These are phyloP conservation scores for Aethes cnicana DNA, from an alignment of 2,888 invertebrate genomes.

Conservation along the genomic window DNA sequence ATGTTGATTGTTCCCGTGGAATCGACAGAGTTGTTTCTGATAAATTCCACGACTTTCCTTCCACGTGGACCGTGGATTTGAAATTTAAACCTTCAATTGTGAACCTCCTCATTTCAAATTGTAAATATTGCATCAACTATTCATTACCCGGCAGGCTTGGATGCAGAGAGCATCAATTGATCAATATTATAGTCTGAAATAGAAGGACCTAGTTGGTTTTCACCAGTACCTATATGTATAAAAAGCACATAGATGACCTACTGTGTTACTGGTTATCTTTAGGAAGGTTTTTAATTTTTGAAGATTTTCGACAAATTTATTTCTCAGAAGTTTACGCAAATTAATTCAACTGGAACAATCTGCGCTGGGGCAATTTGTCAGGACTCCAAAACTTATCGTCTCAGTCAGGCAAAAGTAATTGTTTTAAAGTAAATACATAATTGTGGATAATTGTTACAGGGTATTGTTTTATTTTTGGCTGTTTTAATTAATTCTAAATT, in stretches of 20 bases:
- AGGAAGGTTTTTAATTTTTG: too few species aligned
- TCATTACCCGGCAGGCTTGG: slow-evolving; percentile 49
- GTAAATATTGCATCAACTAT: slow-evolving; percentile 56
- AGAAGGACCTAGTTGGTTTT: not conserved
- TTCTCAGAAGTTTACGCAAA: slow-evolving; percentile 29
- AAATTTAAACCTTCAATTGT: slow-evolving; percentile 63
- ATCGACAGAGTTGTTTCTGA: slow-evolving; percentile 43
- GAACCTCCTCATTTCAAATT: slow-evolving; percentile 62
- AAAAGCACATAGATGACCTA: too few species aligned
- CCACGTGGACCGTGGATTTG: slow-evolving; percentile 47
- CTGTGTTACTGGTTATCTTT: too few species aligned
- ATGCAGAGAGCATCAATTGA: slow-evolving; percentile 38
- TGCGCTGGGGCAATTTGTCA: slow-evolving; percentile 39
- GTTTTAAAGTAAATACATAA: slow-evolving; percentile 57
- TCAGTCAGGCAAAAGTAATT: slow-evolving; percentile 60
- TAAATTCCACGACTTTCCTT: slow-evolving; percentile 57
- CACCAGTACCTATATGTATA: too few species aligned
- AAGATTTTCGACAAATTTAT: slow-evolving; percentile 16
- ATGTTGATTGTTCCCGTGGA: slow-evolving; percentile 48
- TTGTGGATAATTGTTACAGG: slow-evolving; percentile 49
- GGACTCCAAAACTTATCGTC: slow-evolving; percentile 49
- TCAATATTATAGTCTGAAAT: slow-evolving; percentile 26
- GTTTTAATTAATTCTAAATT: slow-evolving; percentile 21
- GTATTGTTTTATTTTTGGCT: slow-evolving; percentile 39
- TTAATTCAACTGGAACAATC: slow-evolving; percentile 50